phyloP scores from a whole-genome alignment of 2,797 vertebrate genomes.

The Synaphobranchus kaupii region DNA sequence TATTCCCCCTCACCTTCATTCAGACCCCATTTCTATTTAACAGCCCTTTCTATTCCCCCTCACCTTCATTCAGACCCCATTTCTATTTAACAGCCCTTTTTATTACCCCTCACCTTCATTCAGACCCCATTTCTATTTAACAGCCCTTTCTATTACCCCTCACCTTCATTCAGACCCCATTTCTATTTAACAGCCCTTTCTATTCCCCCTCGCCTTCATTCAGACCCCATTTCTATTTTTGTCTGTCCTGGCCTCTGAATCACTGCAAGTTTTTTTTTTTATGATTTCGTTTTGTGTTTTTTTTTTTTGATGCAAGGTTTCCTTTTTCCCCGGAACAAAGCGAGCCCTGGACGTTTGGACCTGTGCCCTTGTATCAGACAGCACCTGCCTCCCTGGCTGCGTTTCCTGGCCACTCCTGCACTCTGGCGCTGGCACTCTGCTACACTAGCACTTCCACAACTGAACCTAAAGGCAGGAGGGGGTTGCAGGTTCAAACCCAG shows the following conservation, averaged over 20 bases:
- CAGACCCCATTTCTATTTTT: background rate
- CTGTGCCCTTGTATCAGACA: slow-evolving; percentile 34
- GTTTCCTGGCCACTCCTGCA: background rate
- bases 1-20: background rate
- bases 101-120: background rate
- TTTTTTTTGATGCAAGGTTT: background rate
- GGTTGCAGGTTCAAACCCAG: background rate
- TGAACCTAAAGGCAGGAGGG: background rate
- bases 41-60: background rate
- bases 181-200: background rate
- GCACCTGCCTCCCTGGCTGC: slow-evolving; percentile 29
- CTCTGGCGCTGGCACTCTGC: background rate
- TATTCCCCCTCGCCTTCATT: background rate
- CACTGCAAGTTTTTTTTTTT: slow-evolving; percentile 4
- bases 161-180: background rate
- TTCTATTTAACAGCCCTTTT: slow-evolving; percentile 9
- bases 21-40: slow-evolving; percentile 1
- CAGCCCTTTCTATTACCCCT: background rate
- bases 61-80: background rate
- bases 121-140: background rate
- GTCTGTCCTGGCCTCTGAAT: slow-evolving; percentile 7
- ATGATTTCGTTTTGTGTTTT: background rate
- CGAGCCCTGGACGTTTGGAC: slow-evolving; percentile 27
- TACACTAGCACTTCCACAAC: background rate
- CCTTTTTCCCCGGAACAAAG: slow-evolving; percentile 28